Evolutionary conservation across 2,113 vertebrate genomes (phyloP), one percentile per base, ranked within the genome.

Genomic region (Lampris incognitus): DNA sequence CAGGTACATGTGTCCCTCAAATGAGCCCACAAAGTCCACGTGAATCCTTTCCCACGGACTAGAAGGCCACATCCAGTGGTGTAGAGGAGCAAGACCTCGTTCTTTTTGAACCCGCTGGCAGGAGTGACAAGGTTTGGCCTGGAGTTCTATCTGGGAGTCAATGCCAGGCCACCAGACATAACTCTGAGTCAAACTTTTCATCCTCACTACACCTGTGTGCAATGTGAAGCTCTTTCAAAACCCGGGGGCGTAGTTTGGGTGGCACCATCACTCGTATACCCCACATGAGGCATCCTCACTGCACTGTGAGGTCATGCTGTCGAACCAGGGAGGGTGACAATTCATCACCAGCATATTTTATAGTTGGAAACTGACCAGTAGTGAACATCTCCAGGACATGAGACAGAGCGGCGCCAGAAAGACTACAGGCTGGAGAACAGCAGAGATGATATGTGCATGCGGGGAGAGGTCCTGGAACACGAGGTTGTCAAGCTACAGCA

Each of bases 361-460:
- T 56, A 11, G 54, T 5, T 56, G 13, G 54, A 13, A 56, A 56
- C 10, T 24, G 54, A 13, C 54, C 54, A 5, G 54, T 56, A 13
- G 54, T 56, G 10, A 24, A 8, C 54, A 56, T 56, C 10, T 4
- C 54, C 5, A 56, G n/a, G 13, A 56, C 54, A 56, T 0, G 24
- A 56, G 54, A 56, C 54, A 56, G 1, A 13, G 5, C n/a, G 54
- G 54, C 0, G 54, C n/a, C 54, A 56, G 54, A 10, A 8, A n/a
- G 54, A 11, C 5, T 56, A 8, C 85, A 97, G 97, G 78, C 87
- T 98, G 84, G 97, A 98, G 84, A 95, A 61, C 57, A 81, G 94
- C 69, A 89, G 94, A 54, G 97, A 98, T 37, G 97, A 98, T 44
- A 80, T 95, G 69, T 92, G 88, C 0, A 78, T 94, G 38, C 95